Conservation (phyloP, 2,888 invertebrate genomes). For the Panorpa germanica region DNA sequence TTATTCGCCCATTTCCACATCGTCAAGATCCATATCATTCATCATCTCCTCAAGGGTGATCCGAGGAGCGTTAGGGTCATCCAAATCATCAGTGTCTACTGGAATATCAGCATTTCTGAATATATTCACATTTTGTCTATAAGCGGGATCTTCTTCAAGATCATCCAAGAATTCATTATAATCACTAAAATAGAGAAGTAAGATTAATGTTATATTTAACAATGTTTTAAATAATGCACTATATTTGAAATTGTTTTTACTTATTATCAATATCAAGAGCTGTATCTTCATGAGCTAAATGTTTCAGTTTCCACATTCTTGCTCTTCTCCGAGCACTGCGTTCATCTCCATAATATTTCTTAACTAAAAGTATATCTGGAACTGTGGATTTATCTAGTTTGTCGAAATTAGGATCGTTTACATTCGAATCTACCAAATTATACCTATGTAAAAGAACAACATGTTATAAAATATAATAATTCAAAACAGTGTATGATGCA, state of each 20-base stretch:
- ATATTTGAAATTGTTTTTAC: constrained; percentile 24
- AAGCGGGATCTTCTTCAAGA: constrained; percentile 81
- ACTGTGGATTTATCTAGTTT: constrained; percentile 45
- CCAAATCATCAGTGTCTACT: constrained; percentile 34
- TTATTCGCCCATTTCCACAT: constrained; percentile 54
- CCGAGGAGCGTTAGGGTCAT: constrained; percentile 47
- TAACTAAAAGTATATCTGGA: constrained; percentile 89
- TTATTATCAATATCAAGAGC: constrained; percentile 40
- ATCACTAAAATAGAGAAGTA: constrained; percentile 55
- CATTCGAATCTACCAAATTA: constrained; percentile 75
- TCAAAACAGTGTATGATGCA: constrained; percentile 8
- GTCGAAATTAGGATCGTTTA: constrained; percentile 80
- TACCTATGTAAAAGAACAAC: constrained; percentile 37
- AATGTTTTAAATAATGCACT: constrained; percentile 4
- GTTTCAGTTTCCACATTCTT: constrained; percentile 81
- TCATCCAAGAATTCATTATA: constrained; percentile 94
- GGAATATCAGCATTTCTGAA: constrained; percentile 43
- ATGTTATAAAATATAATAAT: not conserved
- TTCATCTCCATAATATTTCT: constrained; percentile 75
- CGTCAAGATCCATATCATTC: constrained; percentile 69
- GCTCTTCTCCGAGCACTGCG: constrained; percentile 47
- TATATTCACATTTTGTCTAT: constrained; percentile 85
- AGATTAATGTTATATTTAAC: constrained; percentile 6
- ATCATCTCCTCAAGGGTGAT: constrained; percentile 87
- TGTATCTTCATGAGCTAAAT: constrained; percentile 51